Evolutionary conservation across 2,113 vertebrate genomes (phyloP).

Genomic region (Corydoras maculifer): DNA sequence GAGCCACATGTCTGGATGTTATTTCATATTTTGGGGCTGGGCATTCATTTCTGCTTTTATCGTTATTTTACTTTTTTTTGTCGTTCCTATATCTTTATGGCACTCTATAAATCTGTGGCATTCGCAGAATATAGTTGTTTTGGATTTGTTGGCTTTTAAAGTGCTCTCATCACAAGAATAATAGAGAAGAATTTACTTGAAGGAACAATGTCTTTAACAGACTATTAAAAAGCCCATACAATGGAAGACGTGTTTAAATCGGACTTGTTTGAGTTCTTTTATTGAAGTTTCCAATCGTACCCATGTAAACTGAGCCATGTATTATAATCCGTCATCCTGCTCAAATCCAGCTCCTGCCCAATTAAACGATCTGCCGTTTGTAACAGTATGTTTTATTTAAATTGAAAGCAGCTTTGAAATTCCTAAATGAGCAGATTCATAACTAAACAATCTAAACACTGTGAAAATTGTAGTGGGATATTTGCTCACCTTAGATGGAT

Average conservation of each 20-base stretch:
- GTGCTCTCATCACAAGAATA: conserved; percentile 15
- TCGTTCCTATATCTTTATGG: conserved; percentile 6
- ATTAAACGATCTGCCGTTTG: conserved; percentile 9
- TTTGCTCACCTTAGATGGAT: conserved; percentile 39
- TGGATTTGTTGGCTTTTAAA: conserved; percentile 25
- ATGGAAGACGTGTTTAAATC: conserved; percentile 21
- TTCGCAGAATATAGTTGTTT: conserved; percentile 17
- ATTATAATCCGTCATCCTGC: background rate
- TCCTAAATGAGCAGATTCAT: conserved; percentile 18
- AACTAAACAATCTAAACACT: conserved; percentile 36
- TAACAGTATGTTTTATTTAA: background rate
- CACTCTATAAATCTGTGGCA: conserved; percentile 13
- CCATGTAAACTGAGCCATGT: conserved; percentile 12
- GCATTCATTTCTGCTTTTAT: conserved; percentile 19
- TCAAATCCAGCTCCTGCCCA: background rate
- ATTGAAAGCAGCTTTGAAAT: background rate
- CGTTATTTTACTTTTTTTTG: background rate
- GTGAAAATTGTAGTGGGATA: conserved; percentile 24
- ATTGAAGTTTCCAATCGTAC: background rate
- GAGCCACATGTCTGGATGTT: conserved; percentile 55
- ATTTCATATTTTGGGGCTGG: conserved; percentile 29
- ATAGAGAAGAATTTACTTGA: conserved; percentile 27
- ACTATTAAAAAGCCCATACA: conserved; percentile 25
- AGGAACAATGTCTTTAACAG: conserved; percentile 34
- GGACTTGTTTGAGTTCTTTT: background rate